Evolutionary conservation across 2,888 invertebrate species (phyloP), one percentile per base, ranked within the genome.

Genomic region (Polietes domitor): DNA sequence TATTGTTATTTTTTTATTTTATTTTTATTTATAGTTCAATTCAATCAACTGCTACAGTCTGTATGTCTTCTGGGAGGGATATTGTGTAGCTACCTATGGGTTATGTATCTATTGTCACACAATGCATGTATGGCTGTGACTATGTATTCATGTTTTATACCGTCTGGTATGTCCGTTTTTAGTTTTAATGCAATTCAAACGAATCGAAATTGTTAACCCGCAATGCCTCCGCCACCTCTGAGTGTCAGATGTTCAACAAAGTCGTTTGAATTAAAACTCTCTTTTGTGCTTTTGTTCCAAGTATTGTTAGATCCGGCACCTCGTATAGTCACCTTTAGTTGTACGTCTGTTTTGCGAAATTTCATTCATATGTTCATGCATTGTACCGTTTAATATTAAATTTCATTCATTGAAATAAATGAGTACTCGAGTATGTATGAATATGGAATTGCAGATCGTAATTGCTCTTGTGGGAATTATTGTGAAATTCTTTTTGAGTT

Each of bases 121-220:
- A 26, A 24, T 41, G 28, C 12, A 21, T 5, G 12, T 53, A 28
- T 41, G 7, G 37, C 1, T 43, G 50, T n/a, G n/a, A n/a, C n/a
- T 75, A 28, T 43, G 47, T 28, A 37, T 37, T 7, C 7, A 12
- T 32, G 32, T 1, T 37, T 37, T 61, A 0, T 28, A 32, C 4
- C 32, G 65, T 72, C 9, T 53, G 58, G 21, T 65, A 58, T 72
- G 76, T 77, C 80, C 76, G 72, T 68, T 72, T 76, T 75, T 37
- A n/a, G 5, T 17, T 50, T 71, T 70, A 61, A 43, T 41, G 6
- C 24, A 53, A 41, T 41, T 4, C 32, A 63, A 32, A 10, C 71
- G 63, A 80, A 19, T 71, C 41, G 53, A 63, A 65, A 58, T 68
- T 68, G 19, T 68, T 68, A 72, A n/a, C 53, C 21, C n/a, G 55